Conservation (phyloP, 2,113 vertebrate species). For the Tyto alba region DNA sequence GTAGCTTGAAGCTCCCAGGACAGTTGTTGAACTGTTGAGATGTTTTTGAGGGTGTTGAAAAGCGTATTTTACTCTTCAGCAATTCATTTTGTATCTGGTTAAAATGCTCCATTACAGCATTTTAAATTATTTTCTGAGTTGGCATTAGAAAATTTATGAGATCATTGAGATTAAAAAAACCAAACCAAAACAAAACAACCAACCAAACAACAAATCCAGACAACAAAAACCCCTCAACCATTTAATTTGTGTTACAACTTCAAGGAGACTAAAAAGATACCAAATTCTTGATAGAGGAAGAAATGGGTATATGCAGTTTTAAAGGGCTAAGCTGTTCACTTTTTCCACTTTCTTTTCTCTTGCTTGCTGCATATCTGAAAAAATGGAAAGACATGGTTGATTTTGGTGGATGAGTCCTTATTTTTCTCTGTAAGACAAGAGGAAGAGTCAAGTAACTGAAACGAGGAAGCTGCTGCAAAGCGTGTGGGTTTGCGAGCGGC, state of each 20-base stretch:
- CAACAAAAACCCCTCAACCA: neutral
- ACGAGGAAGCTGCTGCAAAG: neutral
- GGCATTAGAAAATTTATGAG: neutral
- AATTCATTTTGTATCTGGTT: neutral
- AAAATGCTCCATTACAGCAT: neutral
- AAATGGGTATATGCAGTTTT: neutral
- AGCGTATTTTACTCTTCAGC: neutral
- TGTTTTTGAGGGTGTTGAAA: neutral
- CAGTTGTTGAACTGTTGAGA: neutral
- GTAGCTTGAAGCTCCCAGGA: neutral
- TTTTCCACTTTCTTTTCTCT: neutral
- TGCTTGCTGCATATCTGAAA: neutral
- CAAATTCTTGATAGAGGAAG: neutral
- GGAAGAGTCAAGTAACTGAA: neutral
- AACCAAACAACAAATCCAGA: neutral
- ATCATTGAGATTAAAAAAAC: neutral
- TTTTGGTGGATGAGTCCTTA: neutral
- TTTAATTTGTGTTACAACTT: neutral
- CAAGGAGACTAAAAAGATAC: neutral
- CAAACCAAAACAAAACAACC: neutral
- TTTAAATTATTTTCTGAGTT: neutral
- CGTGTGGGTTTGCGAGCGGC: fast-evolving
- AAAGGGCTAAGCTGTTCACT: neutral
- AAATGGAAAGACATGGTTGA: neutral
- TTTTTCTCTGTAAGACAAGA: neutral